Base-by-base conservation (phyloP, 1,140 invertebrate species). In the Pachypeltis micranthus region DNA sequence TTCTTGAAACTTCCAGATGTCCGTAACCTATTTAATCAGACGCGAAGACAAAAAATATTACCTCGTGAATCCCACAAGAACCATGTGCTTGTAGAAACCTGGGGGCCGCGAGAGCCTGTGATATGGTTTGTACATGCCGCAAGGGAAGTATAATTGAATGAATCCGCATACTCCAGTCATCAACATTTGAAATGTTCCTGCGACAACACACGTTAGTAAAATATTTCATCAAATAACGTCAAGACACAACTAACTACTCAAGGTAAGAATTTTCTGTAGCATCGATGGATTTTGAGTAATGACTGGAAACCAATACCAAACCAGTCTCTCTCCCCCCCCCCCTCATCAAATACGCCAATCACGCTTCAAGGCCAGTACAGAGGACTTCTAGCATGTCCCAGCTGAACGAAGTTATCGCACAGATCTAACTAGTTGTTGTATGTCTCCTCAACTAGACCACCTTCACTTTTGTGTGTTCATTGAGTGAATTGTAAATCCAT, bases 151-250 rank as follows among this genome's bases (percentile, higher is more conserved):
- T 78, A 87, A 76, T 74, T 91, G 87, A 63, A 89, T 74, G 73
- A 87, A 86, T 1, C 88, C 87, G 76, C 85, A 85, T 44, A 82
- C 71, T 44, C 85, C 81, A 19, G 87, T 90, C 78, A 87, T 86
- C 28, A 88, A 73, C 84, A 91, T 87, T 76, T 91, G 88, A 70
- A 76, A 81, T 65, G 83, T 82, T 63, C 82, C 83, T 85, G 61
- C 2, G 73, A 73, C 67, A 67, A 60, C 62, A 58, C 7, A 39
- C 7, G 7, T 39, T 39, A 39, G 34, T n/a, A 7, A 39, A 7
- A 39, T 39, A 39, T 39, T n/a, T 62, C 7, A 51, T 14, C 44
- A n/a, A 47, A 19, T 10, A 61, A 7, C 23, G n/a, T 4, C 7
- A 61, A 61, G 3, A 51, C 7, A 44, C 34, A 61, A 61, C 2